phyloP scores from a whole-genome alignment of 1,140 invertebrate species.

The Popillia japonica region DNA sequence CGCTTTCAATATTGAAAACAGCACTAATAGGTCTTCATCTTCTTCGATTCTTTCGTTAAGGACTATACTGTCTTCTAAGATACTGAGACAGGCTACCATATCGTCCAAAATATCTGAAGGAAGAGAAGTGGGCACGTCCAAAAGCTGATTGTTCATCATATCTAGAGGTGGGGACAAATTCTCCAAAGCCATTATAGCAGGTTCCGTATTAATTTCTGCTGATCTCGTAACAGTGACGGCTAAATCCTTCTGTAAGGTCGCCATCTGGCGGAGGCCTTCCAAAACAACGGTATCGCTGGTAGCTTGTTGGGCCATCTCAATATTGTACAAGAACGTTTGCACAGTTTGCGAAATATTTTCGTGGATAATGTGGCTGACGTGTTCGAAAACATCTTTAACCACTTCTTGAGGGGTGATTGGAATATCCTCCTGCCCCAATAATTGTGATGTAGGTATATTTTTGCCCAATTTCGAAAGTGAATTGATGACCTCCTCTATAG shows the following conservation, averaged over 20 bases:
- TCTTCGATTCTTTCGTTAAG: conserved; percentile 42
- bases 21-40: conserved; percentile 45
- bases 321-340: conserved; percentile 54
- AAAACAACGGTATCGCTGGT: conserved; percentile 50
- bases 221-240: conserved; percentile 49
- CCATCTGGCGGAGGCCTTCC: conserved; percentile 54
- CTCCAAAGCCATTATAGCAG: conserved; percentile 53
- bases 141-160: conserved; percentile 55
- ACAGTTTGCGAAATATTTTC: conserved; percentile 54
- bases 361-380: conserved; percentile 56
- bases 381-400: conserved; percentile 58
- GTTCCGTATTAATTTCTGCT: conserved; percentile 49
- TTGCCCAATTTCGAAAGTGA: conserved; percentile 58
- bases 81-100: conserved; percentile 56
- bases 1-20: conserved; percentile 49
- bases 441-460: conserved; percentile 44
- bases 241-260: conserved; percentile 57
- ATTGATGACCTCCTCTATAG: conserved; percentile 64
- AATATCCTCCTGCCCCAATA: conserved; percentile 39
- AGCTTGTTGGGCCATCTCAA: conserved; percentile 54
- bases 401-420: conserved; percentile 46
- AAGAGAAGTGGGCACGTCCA: conserved; percentile 51
- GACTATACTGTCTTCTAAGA: conserved; percentile 57
- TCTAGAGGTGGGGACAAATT: conserved; percentile 54
- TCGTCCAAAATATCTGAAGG: conserved; percentile 54